Base-by-base conservation (phyloP, 2,797 vertebrate genomes). In the Parauchenoglanis punctatus region DNA sequence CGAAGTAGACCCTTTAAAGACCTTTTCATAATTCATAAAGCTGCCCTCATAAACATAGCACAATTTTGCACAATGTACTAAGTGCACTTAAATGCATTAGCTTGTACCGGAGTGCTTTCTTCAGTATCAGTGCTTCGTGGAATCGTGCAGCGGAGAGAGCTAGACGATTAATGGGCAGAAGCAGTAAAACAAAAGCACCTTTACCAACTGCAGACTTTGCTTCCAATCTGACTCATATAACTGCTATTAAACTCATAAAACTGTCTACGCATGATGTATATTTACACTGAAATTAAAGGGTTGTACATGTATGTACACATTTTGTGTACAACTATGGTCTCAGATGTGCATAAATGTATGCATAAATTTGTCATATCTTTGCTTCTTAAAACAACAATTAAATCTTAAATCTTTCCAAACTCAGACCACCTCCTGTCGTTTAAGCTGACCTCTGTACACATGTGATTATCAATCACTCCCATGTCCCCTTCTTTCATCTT, bases 401-500 rank as follows among this genome's bases (percentile, higher is more conserved):
- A 28, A 44, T 12, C 18, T 40, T 86, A 70, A 40, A 65, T 87
- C 70, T 72, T 52, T 35, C n/a, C 17, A 77, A 52, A 72, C 61
- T 61, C 58, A 0, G 70, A 54, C 7, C 8, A 18, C 65, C 23
- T 13, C 7, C 1, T 81, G 54, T 82, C 68, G 52, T 87, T 82
- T 35, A 31, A 73, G 35, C 10, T 52, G 54, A 75, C 40, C 46
- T 59, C 28, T 17, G 17, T 70, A 87, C 67, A 56, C 25, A 10
- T 23, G 20, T 81, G 83, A 81, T 81, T 40, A 87, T 87, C 85
- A 88, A 81, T 88, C 78, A 13, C 63, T 18, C 23, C 58, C 13
- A 89, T 78, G 54, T 86, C 70, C 84, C 12, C 52, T 23, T 52
- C 73, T 86, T 89, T 91, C 80, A 88, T 89, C 80, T 89, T 49